phyloP scores from a whole-genome alignment of 2,797 vertebrate genomes.

The Emys orbicularis region DNA sequence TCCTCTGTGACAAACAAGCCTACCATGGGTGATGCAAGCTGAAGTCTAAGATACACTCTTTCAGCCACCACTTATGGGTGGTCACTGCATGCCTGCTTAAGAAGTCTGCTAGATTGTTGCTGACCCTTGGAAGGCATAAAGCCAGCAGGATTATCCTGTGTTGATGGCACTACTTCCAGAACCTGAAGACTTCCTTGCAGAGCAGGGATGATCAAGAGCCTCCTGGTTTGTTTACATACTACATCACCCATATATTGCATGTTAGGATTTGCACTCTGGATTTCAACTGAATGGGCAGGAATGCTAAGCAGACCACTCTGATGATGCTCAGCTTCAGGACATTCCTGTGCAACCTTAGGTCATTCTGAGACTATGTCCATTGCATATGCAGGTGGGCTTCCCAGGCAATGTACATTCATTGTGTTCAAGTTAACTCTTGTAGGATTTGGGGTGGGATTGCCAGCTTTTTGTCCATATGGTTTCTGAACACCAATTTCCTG shows the following conservation, averaged over 20 bases:
- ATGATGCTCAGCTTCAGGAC: neutral
- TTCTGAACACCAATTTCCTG: too few relatives aligned
- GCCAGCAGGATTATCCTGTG: neutral
- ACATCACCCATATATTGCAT: neutral
- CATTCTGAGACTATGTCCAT: neutral
- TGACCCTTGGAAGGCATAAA: neutral
- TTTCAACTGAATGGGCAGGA: neutral
- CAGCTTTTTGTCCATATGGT: neutral
- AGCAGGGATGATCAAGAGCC: neutral
- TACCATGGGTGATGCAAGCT: too few relatives aligned
- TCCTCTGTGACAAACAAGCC: neutral
- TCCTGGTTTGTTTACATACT: neutral
- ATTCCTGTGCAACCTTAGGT: neutral
- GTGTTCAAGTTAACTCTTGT: neutral
- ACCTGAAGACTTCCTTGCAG: neutral
- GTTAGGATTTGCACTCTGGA: rapidly evolving
- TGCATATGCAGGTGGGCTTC: neutral
- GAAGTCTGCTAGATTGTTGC: neutral
- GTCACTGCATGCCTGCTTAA: neutral
- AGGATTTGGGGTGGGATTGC: neutral
- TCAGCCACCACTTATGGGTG: neutral
- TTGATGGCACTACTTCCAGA: neutral
- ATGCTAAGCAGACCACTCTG: rapidly evolving
- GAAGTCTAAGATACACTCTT: neutral
- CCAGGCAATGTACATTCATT: neutral